Evolutionary conservation across 2,888 invertebrate species (phyloP), one percentile per base, ranked within the genome.

Genomic region (Therioaphis trifolii): DNA sequence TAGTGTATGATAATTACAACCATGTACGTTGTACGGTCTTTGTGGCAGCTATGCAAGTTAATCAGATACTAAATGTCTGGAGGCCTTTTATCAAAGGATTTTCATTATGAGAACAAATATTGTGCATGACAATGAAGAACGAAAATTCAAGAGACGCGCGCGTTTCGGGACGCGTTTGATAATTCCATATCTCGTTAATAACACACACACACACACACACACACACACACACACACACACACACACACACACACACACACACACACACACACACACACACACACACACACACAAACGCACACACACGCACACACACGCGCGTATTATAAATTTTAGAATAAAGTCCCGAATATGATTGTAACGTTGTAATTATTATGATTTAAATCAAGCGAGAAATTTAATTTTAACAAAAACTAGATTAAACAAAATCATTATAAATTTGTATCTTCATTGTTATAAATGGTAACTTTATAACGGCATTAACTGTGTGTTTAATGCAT

Each of bases 61-160:
- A 80, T 80, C 58, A 61, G 69, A 61, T 71, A 55, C 21, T 27
- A 69, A 80, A 80, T 58, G 58, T 43, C 79, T 55, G 58, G 58
- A 7, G 58, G 71, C 43, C 58, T 71, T 80, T 55, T 80, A 80
- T 80, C 79, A 80, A 80, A 80, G 58, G 79, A 58, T 58, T 71
- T 58, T 71, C 69, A n/a, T 49, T 49, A 14, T 29, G 27, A 61
- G 46, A 76, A 76, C 49, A n/a, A 77, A 63, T 66, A 77, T 49
- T 63, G 49, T 77, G 15, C 63, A 77, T 66, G 76, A 49, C 76
- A 77, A 66, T 66, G 49, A 29, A 63, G n/a, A 49, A 29, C 29
- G 63, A 21, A 29, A 66, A 49, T 66, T 63, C 63, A 35, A 77
- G 49, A 66, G 46, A 63, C 29, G 49, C 15, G 49, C 15, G 76